phyloP scores from a whole-genome alignment of 1,140 invertebrate genomes.

The Semibalanus balanoides region DNA sequence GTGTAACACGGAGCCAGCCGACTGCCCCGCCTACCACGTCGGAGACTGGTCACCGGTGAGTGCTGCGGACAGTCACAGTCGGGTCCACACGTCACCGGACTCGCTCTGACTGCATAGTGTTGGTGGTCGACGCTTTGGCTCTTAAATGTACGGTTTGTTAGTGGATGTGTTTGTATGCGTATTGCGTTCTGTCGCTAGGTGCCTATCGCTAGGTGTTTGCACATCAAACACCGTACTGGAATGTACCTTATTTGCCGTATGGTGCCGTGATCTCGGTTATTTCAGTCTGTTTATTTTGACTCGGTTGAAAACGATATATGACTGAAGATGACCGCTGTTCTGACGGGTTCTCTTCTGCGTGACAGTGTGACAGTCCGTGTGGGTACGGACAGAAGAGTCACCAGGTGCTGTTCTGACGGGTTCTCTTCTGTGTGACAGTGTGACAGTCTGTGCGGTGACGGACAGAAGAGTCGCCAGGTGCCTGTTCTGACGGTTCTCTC shows the following conservation, averaged over 20 bases:
- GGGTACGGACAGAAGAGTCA: no score
- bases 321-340: no score
- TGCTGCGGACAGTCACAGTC: conserved; percentile 19
- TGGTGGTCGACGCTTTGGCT: background rate
- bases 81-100: no score
- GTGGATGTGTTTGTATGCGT: conserved; percentile 8
- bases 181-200: no score
- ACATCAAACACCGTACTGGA: no score
- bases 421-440: conserved; percentile 28
- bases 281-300: no score
- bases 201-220: no score
- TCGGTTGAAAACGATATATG: no score
- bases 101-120: no score
- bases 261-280: no score
- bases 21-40: conserved; percentile 67
- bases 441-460: conserved; percentile 77
- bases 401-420: background rate
- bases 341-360: no score
- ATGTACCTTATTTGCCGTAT: no score
- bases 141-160: conserved; percentile 7
- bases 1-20: conserved; percentile 51
- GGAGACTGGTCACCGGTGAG: conserved; percentile 73
- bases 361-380: background rate
- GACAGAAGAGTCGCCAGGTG: conserved; percentile 55
- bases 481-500: background rate